These are phyloP conservation scores for Mohoua ochrocephala DNA, from an alignment of 2,113 vertebrate genomes.

Conservation along the genomic window DNA sequence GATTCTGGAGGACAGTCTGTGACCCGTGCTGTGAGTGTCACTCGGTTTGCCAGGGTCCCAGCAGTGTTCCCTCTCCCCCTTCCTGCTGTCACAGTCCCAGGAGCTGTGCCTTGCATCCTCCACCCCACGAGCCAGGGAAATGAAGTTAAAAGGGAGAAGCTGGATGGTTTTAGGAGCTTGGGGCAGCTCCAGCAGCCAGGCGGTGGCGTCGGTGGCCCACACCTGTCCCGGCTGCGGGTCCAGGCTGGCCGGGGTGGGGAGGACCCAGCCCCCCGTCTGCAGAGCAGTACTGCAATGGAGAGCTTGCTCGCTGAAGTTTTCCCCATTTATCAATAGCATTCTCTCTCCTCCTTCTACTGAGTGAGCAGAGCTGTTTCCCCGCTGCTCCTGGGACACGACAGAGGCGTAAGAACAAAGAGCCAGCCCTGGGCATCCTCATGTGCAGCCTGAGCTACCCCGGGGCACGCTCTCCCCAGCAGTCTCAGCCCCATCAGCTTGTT, in stretches of 20 bases:
- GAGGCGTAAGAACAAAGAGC: background rate
- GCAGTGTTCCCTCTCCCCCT: accelerated
- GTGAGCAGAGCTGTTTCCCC: background rate
- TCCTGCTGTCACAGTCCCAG: background rate
- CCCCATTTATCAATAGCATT: accelerated
- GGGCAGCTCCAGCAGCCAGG: background rate
- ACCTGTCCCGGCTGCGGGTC: background rate
- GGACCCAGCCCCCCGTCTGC: accelerated
- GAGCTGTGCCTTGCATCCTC: background rate
- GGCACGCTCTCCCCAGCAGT: background rate
- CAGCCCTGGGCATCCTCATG: background rate
- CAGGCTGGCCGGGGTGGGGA: background rate
- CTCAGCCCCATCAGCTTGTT: background rate
- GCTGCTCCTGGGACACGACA: background rate
- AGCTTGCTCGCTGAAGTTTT: background rate
- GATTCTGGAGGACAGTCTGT: background rate
- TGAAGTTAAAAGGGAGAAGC: accelerated
- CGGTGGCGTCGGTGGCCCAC: background rate
- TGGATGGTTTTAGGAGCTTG: background rate
- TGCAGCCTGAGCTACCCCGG: background rate
- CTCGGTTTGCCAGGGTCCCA: background rate
- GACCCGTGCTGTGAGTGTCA: accelerated
- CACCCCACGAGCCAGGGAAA: accelerated
- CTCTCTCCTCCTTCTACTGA: background rate
- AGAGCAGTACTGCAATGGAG: accelerated